A percentile compares a stretch with the other conserved stretches of the same genome.
Conservation (phyloP, 2,888 invertebrate species). For the Eupithecia pulchellata region DNA sequence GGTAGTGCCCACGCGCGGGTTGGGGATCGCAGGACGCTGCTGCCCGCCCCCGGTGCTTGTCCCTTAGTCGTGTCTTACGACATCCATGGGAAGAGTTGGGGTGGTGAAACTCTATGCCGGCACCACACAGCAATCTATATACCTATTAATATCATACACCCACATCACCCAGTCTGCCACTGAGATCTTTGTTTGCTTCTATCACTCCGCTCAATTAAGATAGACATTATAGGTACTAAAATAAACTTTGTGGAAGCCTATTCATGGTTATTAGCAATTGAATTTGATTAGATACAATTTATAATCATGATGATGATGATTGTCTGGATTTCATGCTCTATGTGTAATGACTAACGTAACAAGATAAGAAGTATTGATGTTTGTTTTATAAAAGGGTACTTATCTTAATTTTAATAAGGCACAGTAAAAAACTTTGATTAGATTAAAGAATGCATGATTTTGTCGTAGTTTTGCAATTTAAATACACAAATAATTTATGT, state of each 20-base stretch:
- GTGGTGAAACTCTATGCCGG: too few species aligned
- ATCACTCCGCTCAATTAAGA: too few species aligned
- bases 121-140: too few species aligned
- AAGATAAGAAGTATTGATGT: background rate
- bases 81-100: too few species aligned
- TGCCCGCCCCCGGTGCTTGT: too few species aligned
- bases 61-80: too few species aligned
- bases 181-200: too few species aligned
- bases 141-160: too few species aligned
- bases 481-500: background rate
- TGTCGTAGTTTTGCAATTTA: background rate
- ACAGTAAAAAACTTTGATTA: background rate
- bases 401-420: background rate
- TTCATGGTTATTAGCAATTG: conserved; percentile 10
- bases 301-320: too few species aligned
- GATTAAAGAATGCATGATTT: background rate
- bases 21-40: too few species aligned
- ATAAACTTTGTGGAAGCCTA: background rate
- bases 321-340: background rate
- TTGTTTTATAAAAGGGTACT: background rate
- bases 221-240: background rate
- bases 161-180: too few species aligned
- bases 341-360: background rate
- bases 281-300: conserved; percentile 5
- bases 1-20: too few species aligned